Conservation (phyloP, 2,113 vertebrate species). For the Phaetusa simplex region DNA sequence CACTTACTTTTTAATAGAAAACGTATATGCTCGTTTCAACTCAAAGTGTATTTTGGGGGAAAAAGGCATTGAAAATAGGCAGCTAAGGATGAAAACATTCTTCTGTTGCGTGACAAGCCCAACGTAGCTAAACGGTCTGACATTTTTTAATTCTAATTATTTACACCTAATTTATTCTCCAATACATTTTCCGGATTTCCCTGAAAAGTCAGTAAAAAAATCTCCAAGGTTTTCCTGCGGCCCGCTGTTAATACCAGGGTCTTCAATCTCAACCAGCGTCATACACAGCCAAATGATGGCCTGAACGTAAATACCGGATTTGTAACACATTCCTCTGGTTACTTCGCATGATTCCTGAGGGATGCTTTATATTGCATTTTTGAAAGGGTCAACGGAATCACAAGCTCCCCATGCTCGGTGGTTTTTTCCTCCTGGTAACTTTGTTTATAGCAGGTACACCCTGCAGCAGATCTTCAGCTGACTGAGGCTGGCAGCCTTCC, state of each 20-base stretch:
- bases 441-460: neutral
- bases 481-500: neutral
- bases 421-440: neutral
- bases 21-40: neutral
- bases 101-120: neutral
- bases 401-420: neutral
- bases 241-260: neutral
- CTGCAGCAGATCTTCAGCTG: neutral
- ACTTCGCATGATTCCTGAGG: neutral
- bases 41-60: neutral
- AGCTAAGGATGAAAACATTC: neutral
- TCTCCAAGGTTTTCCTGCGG: neutral
- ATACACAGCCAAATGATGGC: neutral
- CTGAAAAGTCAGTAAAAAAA: neutral
- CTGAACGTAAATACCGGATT: slow-evolving; percentile 50
- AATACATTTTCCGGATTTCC: neutral
- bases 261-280: neutral
- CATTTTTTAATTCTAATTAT: neutral
- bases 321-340: slow-evolving; percentile 53
- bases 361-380: neutral
- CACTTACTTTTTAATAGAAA: neutral
- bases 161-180: neutral
- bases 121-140: neutral
- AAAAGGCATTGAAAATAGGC: neutral
- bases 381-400: slow-evolving; percentile 31